Evolutionary conservation across 2,797 vertebrate genomes (phyloP), one percentile per base, ranked within the genome.

Genomic region (Ispidina lecontei): DNA sequence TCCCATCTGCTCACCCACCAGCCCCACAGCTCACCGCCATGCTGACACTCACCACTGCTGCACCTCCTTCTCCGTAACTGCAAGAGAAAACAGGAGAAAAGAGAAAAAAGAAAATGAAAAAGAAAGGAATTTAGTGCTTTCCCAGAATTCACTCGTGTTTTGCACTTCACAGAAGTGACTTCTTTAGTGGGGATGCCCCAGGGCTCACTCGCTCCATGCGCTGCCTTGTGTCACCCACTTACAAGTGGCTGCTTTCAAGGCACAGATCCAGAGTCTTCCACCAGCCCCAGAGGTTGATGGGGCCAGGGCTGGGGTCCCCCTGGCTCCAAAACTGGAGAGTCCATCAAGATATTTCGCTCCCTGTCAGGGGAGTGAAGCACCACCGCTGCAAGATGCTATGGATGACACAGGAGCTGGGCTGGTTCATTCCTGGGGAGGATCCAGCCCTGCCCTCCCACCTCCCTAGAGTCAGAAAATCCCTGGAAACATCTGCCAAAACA

Each of bases 31-130:
- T 76, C 79, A 37, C 56, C 59, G 5, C 67, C 69, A 12, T 0
- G 5, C 41, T 2, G 3, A 25, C 62, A 98, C 98, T 98, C 94
- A 98, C 98, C 98, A 98, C 95, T 98, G 98, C 96, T 98, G 98
- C 43, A 98, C 98, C 56, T 98, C 98, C 93, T 98, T 98, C 95
- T 98, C 98, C 0, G 98, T 98, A 95, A 98, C 98, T 98, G 97
- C 64, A 96, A 97, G 84, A 97, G 83, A 96, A 96, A 92, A 96
- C 4, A 90, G 67, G 72, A 89, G 74, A 86, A 74, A 8, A 60
- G 71, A 94, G 35, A 60, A 44, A 47, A 52, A 52, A 52, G 51
- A 52, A 52, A 52, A 52, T 10, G 18, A 55, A 12, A 44, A 55
- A 58, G 41, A 52, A 13, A 44, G 63, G 55, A 37, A 56, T 49